Percentiles rank a stretch among this genome's conserved stretches.
Evolutionary conservation across 35 echinoderm and acorn worm species (phyloP).

Genomic region (Strongylocentrotus purpuratus): DNA sequence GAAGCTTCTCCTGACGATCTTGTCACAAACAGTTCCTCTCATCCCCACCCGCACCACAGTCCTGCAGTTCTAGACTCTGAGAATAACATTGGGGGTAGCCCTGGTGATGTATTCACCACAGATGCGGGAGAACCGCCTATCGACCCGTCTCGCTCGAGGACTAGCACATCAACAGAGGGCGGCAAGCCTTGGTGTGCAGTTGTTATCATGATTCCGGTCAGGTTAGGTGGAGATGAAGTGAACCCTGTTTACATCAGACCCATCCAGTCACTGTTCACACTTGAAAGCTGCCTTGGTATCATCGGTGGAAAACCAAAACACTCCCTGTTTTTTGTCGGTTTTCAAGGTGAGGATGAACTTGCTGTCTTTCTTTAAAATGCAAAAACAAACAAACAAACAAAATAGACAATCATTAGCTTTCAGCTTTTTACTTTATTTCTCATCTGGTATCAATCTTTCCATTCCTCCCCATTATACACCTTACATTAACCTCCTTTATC

Average conservation of each 20-base stretch:
- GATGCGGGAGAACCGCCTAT: not conserved
- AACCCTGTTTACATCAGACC: conserved; percentile 87
- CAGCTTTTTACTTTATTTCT: not conserved
- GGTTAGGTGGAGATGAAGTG: conserved; percentile 92
- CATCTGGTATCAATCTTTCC: not conserved
- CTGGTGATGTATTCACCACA: not conserved
- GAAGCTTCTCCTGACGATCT: not conserved
- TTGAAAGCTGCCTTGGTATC: conserved; percentile 92
- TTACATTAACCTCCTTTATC: no score
- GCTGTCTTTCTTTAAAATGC: not conserved
- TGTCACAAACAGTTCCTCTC: not conserved
- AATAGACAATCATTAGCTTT: not conserved
- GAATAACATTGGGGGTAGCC: not conserved
- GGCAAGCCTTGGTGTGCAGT: conserved; percentile 75
- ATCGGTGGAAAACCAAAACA: conserved; percentile 98
- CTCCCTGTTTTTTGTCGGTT: conserved; percentile 95
- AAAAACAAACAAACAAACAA: no score
- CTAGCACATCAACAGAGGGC: conserved; percentile 21
- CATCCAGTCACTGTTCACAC: conserved; percentile 84
- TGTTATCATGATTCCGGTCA: conserved; percentile 84
- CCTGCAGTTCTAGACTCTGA: not conserved
- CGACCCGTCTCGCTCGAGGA: not conserved
- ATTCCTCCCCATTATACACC: no score
- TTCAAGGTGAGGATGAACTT: conserved; percentile 80
- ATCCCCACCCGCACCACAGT: not conserved